Conservation (phyloP, 2,113 vertebrate genomes). For the Potamarius usumacintae region DNA sequence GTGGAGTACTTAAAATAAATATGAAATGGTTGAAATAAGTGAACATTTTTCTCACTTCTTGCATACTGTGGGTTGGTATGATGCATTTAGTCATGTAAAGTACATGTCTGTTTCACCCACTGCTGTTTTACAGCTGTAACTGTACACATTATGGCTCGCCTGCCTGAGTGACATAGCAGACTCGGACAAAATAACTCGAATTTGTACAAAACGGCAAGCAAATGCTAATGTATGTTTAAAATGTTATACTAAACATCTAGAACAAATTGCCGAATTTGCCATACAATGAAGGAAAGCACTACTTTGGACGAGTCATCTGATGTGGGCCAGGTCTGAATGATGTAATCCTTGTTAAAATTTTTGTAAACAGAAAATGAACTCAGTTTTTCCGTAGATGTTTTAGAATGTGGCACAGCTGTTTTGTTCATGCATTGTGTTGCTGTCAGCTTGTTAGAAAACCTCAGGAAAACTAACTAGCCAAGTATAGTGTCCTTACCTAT, state of each 20-base stretch:
- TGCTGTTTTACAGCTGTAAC: background rate
- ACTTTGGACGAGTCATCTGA: background rate
- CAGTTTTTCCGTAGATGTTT: constrained; percentile 16
- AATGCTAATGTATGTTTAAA: background rate
- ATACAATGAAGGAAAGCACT: background rate
- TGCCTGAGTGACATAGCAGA: background rate
- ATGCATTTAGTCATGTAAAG: background rate
- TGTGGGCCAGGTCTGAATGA: constrained; percentile 3
- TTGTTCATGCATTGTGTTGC: background rate
- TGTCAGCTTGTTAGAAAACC: constrained; percentile 9
- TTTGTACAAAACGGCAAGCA: background rate
- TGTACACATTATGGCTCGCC: background rate
- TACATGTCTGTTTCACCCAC: background rate
- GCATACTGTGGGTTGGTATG: background rate
- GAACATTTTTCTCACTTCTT: background rate
- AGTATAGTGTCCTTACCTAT: background rate
- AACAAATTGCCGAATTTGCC: background rate
- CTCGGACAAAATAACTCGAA: constrained; percentile 4
- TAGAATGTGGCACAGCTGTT: background rate
- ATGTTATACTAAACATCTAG: background rate
- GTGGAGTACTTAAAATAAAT: background rate
- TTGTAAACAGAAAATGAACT: constrained; percentile 10
- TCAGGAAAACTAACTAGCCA: background rate
- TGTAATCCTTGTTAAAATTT: constrained; percentile 11
- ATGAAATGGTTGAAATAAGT: background rate